Percentiles rank a stretch among this genome's conserved stretches.
These are phyloP conservation scores for Chamaetylas fuelleborni DNA, from an alignment of 2,113 vertebrate species.

Conservation along the genomic window DNA sequence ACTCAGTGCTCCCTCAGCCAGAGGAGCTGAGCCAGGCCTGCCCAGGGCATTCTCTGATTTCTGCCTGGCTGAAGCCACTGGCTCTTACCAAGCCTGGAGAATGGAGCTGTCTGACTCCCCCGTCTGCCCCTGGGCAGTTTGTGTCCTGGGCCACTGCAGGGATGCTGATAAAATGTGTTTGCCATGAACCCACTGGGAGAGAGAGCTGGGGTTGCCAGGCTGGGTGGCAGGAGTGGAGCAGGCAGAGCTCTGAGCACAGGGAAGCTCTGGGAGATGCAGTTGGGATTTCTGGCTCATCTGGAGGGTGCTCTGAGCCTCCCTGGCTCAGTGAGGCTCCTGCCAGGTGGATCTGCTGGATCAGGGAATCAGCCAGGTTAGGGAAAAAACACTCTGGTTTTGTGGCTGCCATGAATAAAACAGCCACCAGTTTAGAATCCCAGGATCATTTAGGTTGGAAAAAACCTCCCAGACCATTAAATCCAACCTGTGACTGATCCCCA, in stretches of 20 bases:
- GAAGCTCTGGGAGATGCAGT: background rate
- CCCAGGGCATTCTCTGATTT: background rate
- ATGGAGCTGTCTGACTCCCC: background rate
- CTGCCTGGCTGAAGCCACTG: background rate
- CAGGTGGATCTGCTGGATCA: fast-evolving
- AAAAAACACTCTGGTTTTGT: background rate
- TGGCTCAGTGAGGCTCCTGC: background rate
- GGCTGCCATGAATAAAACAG: background rate
- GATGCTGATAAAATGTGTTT: background rate
- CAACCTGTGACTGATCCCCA: fast-evolving
- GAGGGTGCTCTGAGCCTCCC: background rate
- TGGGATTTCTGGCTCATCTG: fast-evolving
- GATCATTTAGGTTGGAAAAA: background rate
- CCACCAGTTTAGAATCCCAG: background rate
- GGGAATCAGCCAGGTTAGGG: background rate
- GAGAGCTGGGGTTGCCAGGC: background rate
- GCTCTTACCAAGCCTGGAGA: background rate
- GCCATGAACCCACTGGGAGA: background rate
- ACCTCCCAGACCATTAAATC: fast-evolving
- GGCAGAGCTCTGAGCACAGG: background rate
- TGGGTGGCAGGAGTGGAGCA: background rate
- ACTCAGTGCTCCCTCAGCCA: background rate
- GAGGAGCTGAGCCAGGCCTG: background rate
- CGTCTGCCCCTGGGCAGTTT: background rate
- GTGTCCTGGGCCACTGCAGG: background rate